phyloP scores from a whole-genome alignment of 2,113 vertebrate species.

The Neopipo cinnamomea region DNA sequence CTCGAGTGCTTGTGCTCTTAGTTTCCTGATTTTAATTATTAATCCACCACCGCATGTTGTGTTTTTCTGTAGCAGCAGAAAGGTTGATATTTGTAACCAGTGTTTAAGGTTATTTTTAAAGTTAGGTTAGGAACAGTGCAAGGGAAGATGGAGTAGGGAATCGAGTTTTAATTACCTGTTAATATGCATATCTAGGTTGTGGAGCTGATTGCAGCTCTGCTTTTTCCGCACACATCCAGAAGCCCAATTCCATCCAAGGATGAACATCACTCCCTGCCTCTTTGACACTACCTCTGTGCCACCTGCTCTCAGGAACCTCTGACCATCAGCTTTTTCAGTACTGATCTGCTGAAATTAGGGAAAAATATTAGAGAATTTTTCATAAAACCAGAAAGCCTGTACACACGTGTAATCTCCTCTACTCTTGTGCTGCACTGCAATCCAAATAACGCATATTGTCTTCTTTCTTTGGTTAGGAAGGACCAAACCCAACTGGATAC shows the following conservation, averaged over 20 bases:
- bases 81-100: conserved; percentile 30
- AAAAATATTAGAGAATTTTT: background rate
- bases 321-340: background rate
- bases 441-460: background rate
- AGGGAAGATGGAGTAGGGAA: background rate
- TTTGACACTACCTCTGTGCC: background rate
- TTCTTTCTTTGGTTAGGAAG: background rate
- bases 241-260: background rate
- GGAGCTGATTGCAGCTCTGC: background rate
- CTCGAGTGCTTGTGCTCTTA: background rate
- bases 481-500: background rate
- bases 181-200: background rate
- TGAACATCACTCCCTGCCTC: background rate
- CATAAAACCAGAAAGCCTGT: background rate
- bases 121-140: background rate
- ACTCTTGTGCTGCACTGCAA: background rate
- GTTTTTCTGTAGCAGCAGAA: conserved; percentile 7
- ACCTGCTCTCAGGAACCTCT: background rate
- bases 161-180: conserved; percentile 39
- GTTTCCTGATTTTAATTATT: conserved; percentile 53
- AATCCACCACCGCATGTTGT: conserved; percentile 2
- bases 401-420: background rate
- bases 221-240: background rate
- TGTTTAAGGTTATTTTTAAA: conserved; percentile 16
- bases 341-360: background rate